phyloP scores from a whole-genome alignment of 2,888 invertebrate genomes.

The Limnephilus lunatus region DNA sequence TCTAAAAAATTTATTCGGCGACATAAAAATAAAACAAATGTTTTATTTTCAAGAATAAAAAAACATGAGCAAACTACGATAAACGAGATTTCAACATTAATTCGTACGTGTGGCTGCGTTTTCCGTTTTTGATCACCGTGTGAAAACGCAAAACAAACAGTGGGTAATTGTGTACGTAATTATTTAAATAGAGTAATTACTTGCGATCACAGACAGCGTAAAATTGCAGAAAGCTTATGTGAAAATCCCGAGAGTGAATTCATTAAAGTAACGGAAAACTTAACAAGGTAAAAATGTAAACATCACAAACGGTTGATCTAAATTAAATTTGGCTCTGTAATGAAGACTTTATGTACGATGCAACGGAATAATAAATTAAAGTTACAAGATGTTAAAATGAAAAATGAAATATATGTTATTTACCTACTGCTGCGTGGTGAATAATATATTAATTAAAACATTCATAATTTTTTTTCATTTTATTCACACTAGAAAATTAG shows the following conservation, averaged over 20 bases:
- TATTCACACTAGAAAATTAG: neutral
- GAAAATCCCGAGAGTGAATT: conserved; percentile 27
- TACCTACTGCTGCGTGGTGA: neutral
- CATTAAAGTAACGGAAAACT: conserved; percentile 35
- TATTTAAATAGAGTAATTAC: conserved; percentile 46
- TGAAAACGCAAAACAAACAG: conserved; percentile 17
- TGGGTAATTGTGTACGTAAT: conserved; percentile 31
- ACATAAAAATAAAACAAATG: too few species aligned
- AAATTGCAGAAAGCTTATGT: conserved; percentile 29
- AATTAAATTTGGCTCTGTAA: neutral
- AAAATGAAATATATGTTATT: neutral
- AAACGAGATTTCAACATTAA: too few species aligned
- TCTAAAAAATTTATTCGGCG: neutral
- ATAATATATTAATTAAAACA: neutral
- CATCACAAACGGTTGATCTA: conserved; percentile 16
- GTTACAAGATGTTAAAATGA: neutral
- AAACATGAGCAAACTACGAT: too few species aligned
- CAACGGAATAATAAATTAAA: neutral
- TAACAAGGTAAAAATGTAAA: neutral
- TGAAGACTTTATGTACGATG: neutral
- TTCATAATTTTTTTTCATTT: neutral
- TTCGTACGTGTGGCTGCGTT: neutral
- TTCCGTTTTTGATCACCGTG: conserved; percentile 2
- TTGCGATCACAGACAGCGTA: neutral
- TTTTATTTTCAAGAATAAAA: too few species aligned